These are phyloP conservation scores for Dasyornis broadbenti DNA, from an alignment of 2,113 vertebrate species.

Conservation along the genomic window DNA sequence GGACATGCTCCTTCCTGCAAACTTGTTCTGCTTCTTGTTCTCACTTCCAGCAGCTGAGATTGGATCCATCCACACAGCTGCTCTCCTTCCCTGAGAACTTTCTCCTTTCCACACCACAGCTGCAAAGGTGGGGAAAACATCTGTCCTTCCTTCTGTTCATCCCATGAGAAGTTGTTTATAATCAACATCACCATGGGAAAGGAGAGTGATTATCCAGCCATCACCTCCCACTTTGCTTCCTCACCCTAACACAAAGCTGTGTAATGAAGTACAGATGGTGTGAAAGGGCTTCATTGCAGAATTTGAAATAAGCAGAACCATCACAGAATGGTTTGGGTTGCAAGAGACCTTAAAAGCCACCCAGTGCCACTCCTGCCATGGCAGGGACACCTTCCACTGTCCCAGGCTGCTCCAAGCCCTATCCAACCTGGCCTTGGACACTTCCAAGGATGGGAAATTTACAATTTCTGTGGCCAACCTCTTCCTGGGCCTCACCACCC, in stretches of 20 bases:
- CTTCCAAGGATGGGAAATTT: background rate
- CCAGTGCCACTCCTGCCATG: background rate
- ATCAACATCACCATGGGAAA: background rate
- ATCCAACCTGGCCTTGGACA: background rate
- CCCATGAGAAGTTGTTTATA: background rate
- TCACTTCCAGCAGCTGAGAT: background rate
- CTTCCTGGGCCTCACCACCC: background rate
- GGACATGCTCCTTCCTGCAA: background rate
- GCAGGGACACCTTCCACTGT: background rate
- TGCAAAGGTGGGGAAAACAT: background rate
- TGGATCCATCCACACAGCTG: background rate
- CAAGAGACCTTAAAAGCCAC: background rate
- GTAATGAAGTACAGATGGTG: background rate
- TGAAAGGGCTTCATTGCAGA: background rate
- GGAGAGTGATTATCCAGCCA: background rate
- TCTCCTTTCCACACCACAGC: background rate
- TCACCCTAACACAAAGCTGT: background rate
- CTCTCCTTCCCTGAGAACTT: background rate
- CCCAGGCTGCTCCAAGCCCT: background rate
- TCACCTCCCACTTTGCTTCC: background rate
- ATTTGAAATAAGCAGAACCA: background rate
- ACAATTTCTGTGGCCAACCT: background rate
- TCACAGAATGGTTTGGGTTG: background rate
- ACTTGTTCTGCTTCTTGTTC: background rate
- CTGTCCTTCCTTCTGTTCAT: background rate